Evolutionary conservation across 2,888 invertebrate species (phyloP), one percentile per base, ranked within the genome.

Genomic region (Halictus ligatus): DNA sequence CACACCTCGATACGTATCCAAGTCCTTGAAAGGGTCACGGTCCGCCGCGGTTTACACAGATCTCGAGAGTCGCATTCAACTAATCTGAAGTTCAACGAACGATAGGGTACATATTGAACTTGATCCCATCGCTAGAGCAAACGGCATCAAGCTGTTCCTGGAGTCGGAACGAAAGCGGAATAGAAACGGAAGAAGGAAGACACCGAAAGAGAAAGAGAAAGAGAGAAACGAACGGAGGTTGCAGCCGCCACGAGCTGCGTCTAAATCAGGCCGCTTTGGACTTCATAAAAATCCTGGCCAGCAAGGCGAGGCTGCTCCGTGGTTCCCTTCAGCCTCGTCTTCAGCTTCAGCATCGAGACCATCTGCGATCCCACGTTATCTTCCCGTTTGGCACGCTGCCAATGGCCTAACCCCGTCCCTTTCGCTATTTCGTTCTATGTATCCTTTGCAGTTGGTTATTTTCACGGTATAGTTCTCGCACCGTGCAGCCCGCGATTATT

Each of bases 371-470:
- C 75, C 81, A 80, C 78, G 92, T 91, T 91, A 91, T 91, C 91
- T 91, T 91, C 85, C 89, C 91, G 88, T 83, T 91, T 91, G 91
- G 91, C 91, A 78, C 69, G 18, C 35, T 6, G 91, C 91, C 91
- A 91, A 21, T 54, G 10, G 75, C 60, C 67, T 69, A 88, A 89
- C 84, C 15, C 18, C 91, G 91, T 88, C 88, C 87, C 89, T 91
- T 91, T 90, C 81, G 90, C 91, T 87, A 87, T 91, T 87, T 81
- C 87, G 75, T 83, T 90, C 15, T 6, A 80, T 69, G 69, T 85
- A 86, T 90, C 87, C 83, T 88, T 86, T 85, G 89, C 88, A 78
- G 82, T 84, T 81, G 77, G 91, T 90, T 91, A 91, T 91, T 91
- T 91, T 91, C 91, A 89, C 89, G 75, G 75, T 64, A 10, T 78